A percentile compares a stretch with the other conserved stretches of the same genome.
These are phyloP conservation scores for Triplophysa bombifrons DNA, from an alignment of 2,797 vertebrate genomes.

Conservation along the genomic window DNA sequence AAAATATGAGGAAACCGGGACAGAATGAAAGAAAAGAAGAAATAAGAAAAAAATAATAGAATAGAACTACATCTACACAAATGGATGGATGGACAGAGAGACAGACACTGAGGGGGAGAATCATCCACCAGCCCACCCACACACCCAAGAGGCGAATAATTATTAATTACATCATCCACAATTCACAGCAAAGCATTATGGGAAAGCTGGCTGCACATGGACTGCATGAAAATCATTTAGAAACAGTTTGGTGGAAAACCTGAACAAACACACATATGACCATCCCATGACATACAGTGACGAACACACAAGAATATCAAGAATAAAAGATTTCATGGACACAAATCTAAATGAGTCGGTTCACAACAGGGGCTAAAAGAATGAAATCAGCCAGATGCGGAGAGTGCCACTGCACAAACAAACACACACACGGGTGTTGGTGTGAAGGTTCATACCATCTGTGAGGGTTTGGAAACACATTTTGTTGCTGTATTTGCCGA, in stretches of 20 bases:
- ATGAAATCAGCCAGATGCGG: conserved; percentile 47
- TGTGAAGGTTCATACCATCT: conserved; percentile 84
- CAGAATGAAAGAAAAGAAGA: no score
- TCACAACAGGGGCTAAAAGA: conserved; percentile 8
- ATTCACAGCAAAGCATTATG: conserved; percentile 77
- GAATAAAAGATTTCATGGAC: not conserved
- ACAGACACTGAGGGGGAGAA: not conserved
- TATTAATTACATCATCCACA: conserved; percentile 71
- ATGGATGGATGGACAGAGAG: not conserved
- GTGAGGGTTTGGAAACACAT: conserved; percentile 99
- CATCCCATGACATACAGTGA: conserved; percentile 15
- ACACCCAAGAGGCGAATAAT: conserved; percentile 41
- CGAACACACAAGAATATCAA: not conserved
- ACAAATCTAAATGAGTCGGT: conserved; percentile 20
- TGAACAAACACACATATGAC: conserved; percentile 19
- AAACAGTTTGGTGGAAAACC: conserved; percentile 66
- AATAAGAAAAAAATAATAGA: not conserved
- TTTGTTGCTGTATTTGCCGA: conserved; percentile 98
- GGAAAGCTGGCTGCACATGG: conserved; percentile 66
- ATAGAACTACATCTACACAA: no score
- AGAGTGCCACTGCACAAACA: conserved; percentile 46
- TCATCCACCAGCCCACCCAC: not conserved
- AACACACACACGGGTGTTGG: conserved; percentile 45
- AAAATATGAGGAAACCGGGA: no score
- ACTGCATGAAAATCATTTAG: conserved; percentile 73